Evolutionary conservation across 2,888 invertebrate species (phyloP).

Genomic region (Thymelicus acteon): DNA sequence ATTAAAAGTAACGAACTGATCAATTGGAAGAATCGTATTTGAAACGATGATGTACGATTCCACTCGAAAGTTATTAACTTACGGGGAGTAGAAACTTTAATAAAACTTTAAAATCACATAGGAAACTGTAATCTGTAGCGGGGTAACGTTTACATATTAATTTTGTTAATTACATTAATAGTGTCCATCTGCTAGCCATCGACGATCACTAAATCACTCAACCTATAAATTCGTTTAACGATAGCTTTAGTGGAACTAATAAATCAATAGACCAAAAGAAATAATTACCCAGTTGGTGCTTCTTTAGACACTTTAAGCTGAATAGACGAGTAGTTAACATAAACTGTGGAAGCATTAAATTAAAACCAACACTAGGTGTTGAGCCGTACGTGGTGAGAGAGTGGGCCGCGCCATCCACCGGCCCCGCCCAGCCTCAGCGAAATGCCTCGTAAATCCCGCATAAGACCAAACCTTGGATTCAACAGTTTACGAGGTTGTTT

Average conservation of each 20-base stretch:
- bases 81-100: no score
- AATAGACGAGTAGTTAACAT: constrained; percentile 9
- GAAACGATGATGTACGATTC: not conserved
- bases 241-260: no score
- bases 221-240: no score
- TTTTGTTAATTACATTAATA: no score
- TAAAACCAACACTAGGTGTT: constrained; percentile 17
- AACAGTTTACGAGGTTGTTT: constrained; percentile 28
- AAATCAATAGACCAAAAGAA: no score
- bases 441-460: constrained; percentile 3
- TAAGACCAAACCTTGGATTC: constrained; percentile 15
- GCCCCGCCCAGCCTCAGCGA: not conserved
- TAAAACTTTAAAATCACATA: no score
- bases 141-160: no score
- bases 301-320: not conserved
- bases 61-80: not conserved
- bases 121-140: no score
- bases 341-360: constrained; percentile 24
- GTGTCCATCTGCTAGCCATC: no score
- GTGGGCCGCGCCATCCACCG: not conserved
- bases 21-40: not conserved
- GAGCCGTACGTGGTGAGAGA: not conserved
- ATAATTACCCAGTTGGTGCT: no score
- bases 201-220: no score
- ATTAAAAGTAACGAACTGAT: not conserved